phyloP scores from a whole-genome alignment of 1,140 invertebrate species.

The Notospermus geniculatus region DNA sequence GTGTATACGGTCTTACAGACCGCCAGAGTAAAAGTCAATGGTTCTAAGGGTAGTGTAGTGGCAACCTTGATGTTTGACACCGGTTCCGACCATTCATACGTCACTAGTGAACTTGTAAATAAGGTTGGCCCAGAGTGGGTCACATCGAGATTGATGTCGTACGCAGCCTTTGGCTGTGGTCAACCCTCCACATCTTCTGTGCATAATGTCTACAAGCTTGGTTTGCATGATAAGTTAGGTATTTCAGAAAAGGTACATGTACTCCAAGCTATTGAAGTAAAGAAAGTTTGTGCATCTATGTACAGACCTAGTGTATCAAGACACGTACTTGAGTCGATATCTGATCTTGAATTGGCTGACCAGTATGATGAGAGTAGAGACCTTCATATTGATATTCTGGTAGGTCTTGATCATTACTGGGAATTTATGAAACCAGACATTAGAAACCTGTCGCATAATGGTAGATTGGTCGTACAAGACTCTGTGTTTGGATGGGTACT shows the following conservation, averaged over 20 bases:
- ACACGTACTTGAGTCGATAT: background rate
- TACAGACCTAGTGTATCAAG: background rate
- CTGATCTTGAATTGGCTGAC: no score
- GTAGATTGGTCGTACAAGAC: background rate
- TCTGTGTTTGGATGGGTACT: slow-evolving; percentile 5
- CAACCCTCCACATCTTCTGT: background rate
- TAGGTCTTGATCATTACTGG: slow-evolving; percentile 8
- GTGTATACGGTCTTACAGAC: no score
- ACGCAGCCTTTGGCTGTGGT: slow-evolving; percentile 2
- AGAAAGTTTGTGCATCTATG: background rate
- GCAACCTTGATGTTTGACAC: no score
- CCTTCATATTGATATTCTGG: background rate
- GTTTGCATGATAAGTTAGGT: background rate
- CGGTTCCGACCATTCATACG: no score
- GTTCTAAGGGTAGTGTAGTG: no score
- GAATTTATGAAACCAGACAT: background rate
- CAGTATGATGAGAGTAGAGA: no score
- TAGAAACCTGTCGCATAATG: background rate
- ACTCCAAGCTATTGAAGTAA: background rate
- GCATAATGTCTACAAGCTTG: slow-evolving; percentile 7
- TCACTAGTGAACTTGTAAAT: no score
- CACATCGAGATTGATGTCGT: background rate
- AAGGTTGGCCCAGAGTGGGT: background rate
- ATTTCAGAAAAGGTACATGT: background rate
- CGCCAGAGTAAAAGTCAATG: no score